These are phyloP conservation scores for Alentia gelatinosa DNA, from an alignment of 2,888 invertebrate species.

Conservation along the genomic window DNA sequence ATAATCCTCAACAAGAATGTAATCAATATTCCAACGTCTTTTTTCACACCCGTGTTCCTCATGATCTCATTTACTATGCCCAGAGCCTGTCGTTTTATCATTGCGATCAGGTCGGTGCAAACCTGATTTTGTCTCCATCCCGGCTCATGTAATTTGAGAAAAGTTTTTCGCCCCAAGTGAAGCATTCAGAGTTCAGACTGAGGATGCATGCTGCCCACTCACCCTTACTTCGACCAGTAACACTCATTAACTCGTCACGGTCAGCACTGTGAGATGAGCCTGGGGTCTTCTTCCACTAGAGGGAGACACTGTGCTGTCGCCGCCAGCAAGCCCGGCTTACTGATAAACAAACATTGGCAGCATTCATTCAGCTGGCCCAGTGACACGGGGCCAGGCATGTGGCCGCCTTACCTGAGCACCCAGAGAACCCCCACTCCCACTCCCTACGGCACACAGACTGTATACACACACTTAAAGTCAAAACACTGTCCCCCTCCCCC, in stretches of 20 bases:
- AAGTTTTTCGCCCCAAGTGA: too few species aligned
- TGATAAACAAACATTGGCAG: slow-evolving; percentile 44
- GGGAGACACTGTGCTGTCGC: background rate
- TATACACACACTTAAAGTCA: background rate
- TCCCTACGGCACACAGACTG: background rate
- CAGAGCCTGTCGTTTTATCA: too few species aligned
- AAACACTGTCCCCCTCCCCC: background rate
- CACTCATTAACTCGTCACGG: slow-evolving; percentile 15
- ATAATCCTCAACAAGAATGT: too few species aligned
- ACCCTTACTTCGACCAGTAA: background rate
- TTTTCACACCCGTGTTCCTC: too few species aligned
- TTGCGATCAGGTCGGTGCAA: too few species aligned
- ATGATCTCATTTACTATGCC: too few species aligned
- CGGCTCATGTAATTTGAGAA: too few species aligned
- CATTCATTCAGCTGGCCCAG: slow-evolving; percentile 13
- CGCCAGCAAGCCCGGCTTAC: background rate
- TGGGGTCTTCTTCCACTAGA: background rate
- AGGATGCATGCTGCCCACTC: too few species aligned
- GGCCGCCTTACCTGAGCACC: background rate
- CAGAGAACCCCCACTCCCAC: background rate
- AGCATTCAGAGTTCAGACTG: too few species aligned
- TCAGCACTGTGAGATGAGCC: background rate
- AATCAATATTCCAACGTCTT: too few species aligned
- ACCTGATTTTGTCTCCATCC: too few species aligned
- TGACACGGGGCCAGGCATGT: background rate